Base-by-base conservation (phyloP, 2,113 vertebrate genomes). In the Lepus americanus region DNA sequence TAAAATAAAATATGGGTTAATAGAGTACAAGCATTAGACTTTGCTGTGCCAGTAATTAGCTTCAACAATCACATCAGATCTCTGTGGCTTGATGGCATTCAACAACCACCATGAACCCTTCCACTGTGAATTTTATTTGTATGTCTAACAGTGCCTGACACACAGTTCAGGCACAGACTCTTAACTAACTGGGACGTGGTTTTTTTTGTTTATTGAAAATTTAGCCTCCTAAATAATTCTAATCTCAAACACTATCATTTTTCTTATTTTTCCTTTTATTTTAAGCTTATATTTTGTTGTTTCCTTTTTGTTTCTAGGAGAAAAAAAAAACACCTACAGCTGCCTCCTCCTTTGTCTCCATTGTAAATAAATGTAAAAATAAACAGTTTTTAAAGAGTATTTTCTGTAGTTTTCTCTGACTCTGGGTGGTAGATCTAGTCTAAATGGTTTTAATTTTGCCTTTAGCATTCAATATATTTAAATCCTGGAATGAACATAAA, bases 401-500 rank as follows among this genome's bases (percentile, higher is more conserved):
- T 89, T 95, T 36, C 22, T 88, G 1, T 53, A 67, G 36, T 86
- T 95, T 94, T 61, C 33, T 92, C 92, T 94, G 44, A 63, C 11
- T 49, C 70, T 78, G 53, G 14, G 39, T 94, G 17, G 13, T 39
- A 74, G 33, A 94, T 4, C 11, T 61, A 81, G 84, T 94, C 84
- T 49, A 90, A 94, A 78, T 90, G 20, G 55, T 53, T 97, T 92
- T 78, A 79, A 85, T 85, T 91, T 94, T 95, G 55, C 29, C 27
- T 87, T 95, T 84, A 87, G 81, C 53, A 82, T 92, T 85, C 20
- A 53, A 77, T 66, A 87, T 19, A 14, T 78, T 96, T 92, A 84
- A 94, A 85, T 67, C 17, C 16, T 78, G 29, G 39, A 89, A 69
- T 61, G 70, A 92, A 53, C 12, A 82, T 76, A 77, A 92, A 74